A percentile compares a stretch with the other conserved stretches of the same genome.
Conservation (phyloP, 2,797 vertebrate genomes). For the Chiloscyllium punctatum region DNA sequence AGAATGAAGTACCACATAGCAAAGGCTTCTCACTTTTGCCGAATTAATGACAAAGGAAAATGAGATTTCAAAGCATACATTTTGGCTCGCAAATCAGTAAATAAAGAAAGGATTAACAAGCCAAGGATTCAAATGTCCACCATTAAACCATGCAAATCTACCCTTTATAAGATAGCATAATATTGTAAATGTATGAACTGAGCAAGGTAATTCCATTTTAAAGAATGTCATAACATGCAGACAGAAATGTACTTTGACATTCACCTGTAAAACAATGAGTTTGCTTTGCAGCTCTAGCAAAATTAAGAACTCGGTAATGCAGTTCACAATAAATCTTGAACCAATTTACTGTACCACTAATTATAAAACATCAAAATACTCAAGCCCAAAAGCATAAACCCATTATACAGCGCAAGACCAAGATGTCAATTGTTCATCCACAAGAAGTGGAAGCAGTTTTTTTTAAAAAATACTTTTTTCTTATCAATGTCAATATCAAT, state of each 20-base stretch:
- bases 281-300: neutral
- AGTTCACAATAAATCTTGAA: neutral
- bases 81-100: neutral
- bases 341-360: conserved; percentile 21
- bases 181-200: neutral
- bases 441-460: neutral
- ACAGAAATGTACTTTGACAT: conserved; percentile 8
- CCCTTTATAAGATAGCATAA: neutral
- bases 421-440: neutral
- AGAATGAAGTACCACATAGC: neutral
- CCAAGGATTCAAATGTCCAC: neutral
- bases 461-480: neutral
- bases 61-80: neutral
- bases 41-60: neutral
- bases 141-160: neutral
- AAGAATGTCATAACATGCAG: neutral
- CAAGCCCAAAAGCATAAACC: neutral
- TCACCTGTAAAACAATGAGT: neutral
- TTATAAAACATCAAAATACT: neutral
- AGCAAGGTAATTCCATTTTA: neutral
- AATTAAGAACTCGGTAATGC: neutral
- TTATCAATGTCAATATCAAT: neutral
- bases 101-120: neutral
- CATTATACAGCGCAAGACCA: neutral
- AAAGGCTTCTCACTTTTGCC: neutral